Base-by-base conservation (phyloP, 2,113 vertebrate species). In the Arizona elegans region DNA sequence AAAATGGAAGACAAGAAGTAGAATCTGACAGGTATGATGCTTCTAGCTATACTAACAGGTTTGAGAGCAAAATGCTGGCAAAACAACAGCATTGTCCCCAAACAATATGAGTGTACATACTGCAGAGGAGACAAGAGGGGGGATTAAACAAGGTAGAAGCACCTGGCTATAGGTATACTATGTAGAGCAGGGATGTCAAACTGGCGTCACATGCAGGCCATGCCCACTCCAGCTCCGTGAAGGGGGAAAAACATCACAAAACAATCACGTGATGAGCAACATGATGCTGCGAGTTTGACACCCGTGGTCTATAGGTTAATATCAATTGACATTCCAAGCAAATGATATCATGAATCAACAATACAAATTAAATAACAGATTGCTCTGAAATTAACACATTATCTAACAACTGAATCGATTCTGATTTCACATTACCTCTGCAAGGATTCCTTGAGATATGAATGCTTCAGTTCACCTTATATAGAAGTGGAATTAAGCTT, bases 1-100 rank as follows among this genome's bases (percentile, higher is more conserved):
- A 95, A 96, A 97, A 96, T 56, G 96, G 97, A 97, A 98, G 97
- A 98, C 97, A 95, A 97, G 96, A 96, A 95, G 96, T 98, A 97
- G 96, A 97, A 75, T 94, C 96, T 92, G 96, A 96, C 97, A 98
- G 97, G 97, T 98, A 98, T 96, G 96, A 94, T 93, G 90, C 94
- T 97, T 95, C 93, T 94, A 97, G 96, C 96, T 97, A 62, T 96
- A 97, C 97, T 97, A 98, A 97, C 96, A 97, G 96, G 95, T 95
- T 95, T 95, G 96, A 96, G 93, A 95, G 93, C 93, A 92, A 94
- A 94, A 94, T 92, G 1, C 95, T 94, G 93, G 96, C 92, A 96
- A 97, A 95, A 96, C 94, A 96, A 94, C 95, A 95, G 95, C 94
- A 33, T 95, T 96, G 95, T 96, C 65, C 56, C 94, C 92, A 90